Conservation (phyloP, 1,140 invertebrate species). For the Frieseomelitta varia region DNA sequence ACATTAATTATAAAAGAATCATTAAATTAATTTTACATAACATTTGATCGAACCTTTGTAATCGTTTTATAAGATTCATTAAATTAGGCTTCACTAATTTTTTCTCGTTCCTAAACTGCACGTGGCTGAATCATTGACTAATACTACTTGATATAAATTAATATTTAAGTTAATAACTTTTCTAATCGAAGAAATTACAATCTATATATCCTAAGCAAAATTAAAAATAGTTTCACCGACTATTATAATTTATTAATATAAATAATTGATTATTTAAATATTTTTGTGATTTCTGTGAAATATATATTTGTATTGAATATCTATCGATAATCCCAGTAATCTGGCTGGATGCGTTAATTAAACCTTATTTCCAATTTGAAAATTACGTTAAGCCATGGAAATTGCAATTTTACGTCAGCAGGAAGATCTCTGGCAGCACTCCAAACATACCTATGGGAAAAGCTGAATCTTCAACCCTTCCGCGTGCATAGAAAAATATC, state of each 20-base stretch:
- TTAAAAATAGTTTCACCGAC: too few relatives aligned
- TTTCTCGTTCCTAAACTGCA: neutral
- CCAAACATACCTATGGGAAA: neutral
- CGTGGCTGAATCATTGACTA: neutral
- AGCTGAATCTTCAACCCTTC: neutral
- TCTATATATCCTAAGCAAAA: too few relatives aligned
- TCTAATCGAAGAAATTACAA: neutral
- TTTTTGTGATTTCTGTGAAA: too few relatives aligned
- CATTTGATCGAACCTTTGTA: neutral
- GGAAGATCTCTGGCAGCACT: neutral
- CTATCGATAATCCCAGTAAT: too few relatives aligned
- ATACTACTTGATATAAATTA: neutral
- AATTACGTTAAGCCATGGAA: neutral
- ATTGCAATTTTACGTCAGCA: conserved; percentile 25
- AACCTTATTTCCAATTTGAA: conserved; percentile 16
- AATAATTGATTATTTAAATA: too few relatives aligned
- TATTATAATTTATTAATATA: too few relatives aligned
- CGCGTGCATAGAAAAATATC: conserved; percentile 3
- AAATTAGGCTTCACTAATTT: neutral
- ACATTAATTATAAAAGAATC: neutral
- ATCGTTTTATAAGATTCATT: conserved; percentile 34
- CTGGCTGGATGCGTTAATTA: neutral
- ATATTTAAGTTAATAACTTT: neutral
- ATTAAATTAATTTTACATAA: neutral
- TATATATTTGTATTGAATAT: too few relatives aligned